phyloP scores from a whole-genome alignment of 2,113 vertebrate genomes.

The Aptenodytes patagonicus region DNA sequence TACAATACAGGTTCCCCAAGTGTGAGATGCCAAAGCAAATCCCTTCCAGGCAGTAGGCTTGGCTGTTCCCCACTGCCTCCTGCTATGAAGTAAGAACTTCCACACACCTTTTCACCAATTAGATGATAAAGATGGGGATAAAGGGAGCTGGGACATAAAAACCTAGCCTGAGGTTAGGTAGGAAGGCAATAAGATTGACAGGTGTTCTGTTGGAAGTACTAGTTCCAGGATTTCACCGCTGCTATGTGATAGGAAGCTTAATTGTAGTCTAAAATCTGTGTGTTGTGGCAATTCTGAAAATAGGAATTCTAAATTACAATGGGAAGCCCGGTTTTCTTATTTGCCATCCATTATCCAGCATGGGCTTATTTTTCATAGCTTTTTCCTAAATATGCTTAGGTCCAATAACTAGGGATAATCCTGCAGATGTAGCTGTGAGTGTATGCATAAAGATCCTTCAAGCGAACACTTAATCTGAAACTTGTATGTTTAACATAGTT shows the following conservation, averaged over 20 bases:
- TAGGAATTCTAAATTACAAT: not conserved
- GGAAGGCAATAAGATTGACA: not conserved
- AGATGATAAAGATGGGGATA: not conserved
- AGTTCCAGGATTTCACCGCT: not conserved
- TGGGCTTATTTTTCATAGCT: not conserved
- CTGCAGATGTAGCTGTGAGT: not conserved
- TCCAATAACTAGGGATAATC: not conserved
- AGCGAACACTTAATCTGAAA: not conserved
- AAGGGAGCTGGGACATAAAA: not conserved
- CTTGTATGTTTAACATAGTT: rapidly evolving
- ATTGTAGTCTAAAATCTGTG: not conserved
- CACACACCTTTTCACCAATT: not conserved
- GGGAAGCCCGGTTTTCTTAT: not conserved
- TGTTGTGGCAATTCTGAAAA: not conserved
- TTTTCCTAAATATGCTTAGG: not conserved
- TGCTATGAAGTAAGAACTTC: not conserved
- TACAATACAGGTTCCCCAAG: not conserved
- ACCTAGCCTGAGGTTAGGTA: not conserved
- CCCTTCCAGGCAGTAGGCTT: not conserved
- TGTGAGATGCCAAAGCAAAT: not conserved
- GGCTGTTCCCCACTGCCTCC: not conserved
- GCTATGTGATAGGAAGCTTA: not conserved
- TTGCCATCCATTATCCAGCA: not conserved
- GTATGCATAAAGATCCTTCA: not conserved
- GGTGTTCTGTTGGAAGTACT: not conserved